Evolutionary conservation across 2,113 vertebrate genomes (phyloP), one percentile per base, ranked within the genome.

Genomic region (Tiliqua scincoides): DNA sequence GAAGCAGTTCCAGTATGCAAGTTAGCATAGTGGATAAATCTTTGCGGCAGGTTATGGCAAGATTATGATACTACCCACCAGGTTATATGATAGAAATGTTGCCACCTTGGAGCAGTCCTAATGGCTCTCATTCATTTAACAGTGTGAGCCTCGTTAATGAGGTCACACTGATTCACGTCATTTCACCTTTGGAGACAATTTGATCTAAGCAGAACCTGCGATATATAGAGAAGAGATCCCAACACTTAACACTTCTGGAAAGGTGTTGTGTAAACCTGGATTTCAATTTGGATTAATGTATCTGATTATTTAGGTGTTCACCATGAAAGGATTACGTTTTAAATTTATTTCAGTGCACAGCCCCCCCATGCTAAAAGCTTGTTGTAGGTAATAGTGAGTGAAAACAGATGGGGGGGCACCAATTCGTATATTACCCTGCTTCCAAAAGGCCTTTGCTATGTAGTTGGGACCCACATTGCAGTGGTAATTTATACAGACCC

Each of bases 131-230:
- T 94, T 89, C 74, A 40, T 91, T 96, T 94, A 94, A 74, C 92
- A 93, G 91, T 89, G 82, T 88, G 94, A 96, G 94, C 83, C 90
- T 91, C 21, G 37, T 93, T 96, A 94, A 96, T 90, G 89, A 96
- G 90, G 95, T 94, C 92, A 87, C 92, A 85, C 83, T 85, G 87
- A 93, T 91, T 93, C 91, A 91, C 90, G 91, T 92, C 89, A 87
- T 92, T 93, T 93, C 84, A 85, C 92, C 90, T 91, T 90, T 92
- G 91, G 73, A 93, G 87, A 92, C 88, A 93, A 93, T 95, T 93
- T 92, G 87, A 30, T 1, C 84, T 88, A 93, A 92, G 86, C 88
- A 81, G 89, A 94, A 93, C 85, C 81, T 88, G 89, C 85, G 88
- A 93, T 94, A 93, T 93, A 95, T 92, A 95, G 43, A 94, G 93